Evolutionary conservation across 2,113 vertebrate genomes (phyloP), one percentile per base, ranked within the genome.

Genomic region (Micromys minutus): DNA sequence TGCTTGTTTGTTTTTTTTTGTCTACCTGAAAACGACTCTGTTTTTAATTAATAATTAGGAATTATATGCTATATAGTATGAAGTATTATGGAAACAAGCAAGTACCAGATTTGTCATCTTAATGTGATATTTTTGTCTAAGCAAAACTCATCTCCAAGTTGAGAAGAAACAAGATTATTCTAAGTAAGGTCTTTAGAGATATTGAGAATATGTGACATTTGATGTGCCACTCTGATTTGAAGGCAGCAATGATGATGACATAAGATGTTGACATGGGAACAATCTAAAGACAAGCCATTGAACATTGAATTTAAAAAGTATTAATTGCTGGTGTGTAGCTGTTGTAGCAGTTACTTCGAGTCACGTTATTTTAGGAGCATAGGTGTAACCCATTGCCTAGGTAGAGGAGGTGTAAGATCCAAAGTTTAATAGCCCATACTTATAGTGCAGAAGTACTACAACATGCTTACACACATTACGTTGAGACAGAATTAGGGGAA

Each of bases 101-200:
- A 71, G 59, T 59, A 17, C 11, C 80, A 95, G 9, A 15, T 36
- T 57, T 87, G 26, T 90, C 16, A 52, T 94, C 10, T 92, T 67
- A 77, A 52, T 75, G 71, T 29, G 5, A 47, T 84, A 22, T 45
- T 95, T 95, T 92, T 50, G 36, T 86, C 81, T 92, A 61, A 81
- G 63, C 36, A 90, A 87, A 69, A 15, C 11, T 79, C 21, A 79
- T 72, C 47, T 92, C 55, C 71, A 75, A 34, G 17, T 88, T 26
- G 63, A 72, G 24, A 16, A 94, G 57, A 94, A 87, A 83, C 29
- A 74, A 87, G 86, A 90, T 65, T 47, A 34, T 71, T 84, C 2
- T 15, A 47, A 63, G 55, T 63, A 85, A 89, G 55, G 52, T 67
- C 39, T 92, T 55, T 55, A 89, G n/a, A 77, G 63, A 24, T 77